Evolutionary conservation across 2,113 vertebrate species (phyloP).

Genomic region (Pituophis catenifer): DNA sequence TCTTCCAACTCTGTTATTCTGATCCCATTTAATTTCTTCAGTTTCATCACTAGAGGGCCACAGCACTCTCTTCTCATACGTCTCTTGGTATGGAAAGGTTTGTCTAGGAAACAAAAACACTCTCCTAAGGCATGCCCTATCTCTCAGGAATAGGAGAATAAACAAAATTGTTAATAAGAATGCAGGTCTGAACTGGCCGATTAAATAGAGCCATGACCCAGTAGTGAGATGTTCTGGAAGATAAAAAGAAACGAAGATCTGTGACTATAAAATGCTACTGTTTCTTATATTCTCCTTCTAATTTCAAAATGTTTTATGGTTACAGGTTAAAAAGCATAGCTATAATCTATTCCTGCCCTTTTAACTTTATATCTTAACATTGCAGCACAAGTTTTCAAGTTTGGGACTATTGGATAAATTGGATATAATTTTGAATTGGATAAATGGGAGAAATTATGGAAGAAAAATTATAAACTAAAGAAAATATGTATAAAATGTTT

Average conservation of each 20-base stretch:
- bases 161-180: not conserved
- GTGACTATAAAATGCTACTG: no score
- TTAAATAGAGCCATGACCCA: not conserved
- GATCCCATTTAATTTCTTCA: not conserved
- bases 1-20: no score
- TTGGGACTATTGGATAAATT: no score
- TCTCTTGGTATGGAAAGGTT: not conserved
- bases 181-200: not conserved
- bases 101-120: not conserved
- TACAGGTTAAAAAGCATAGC: not conserved
- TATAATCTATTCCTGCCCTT: not conserved
- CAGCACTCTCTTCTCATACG: not conserved
- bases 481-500: no score
- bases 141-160: not conserved
- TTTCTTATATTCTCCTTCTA: not conserved
- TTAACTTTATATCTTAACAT: not conserved
- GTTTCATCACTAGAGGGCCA: slow-evolving; percentile 34
- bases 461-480: no score
- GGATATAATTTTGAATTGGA: no score
- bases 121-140: not conserved
- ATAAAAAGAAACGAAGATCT: not conserved
- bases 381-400: not conserved
- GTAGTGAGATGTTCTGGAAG: not conserved
- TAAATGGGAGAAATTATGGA: no score
- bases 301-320: not conserved